Evolutionary conservation across 2,113 vertebrate genomes (phyloP).

Genomic region (Engystomops pustulosus): DNA sequence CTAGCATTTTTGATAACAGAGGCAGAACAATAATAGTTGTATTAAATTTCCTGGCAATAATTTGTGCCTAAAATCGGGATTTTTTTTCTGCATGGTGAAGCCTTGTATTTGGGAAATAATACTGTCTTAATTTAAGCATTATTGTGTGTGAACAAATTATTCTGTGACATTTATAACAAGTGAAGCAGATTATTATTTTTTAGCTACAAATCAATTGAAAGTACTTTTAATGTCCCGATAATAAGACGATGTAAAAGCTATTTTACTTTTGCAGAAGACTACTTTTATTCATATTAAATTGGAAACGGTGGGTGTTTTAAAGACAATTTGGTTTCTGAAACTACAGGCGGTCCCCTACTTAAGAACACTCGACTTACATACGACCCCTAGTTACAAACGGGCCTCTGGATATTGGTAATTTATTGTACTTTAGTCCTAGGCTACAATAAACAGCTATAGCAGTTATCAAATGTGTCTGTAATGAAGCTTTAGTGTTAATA

Average conservation of each 20-base stretch:
- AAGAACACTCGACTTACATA: too few relatives aligned
- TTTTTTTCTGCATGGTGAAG: conserved; percentile 28
- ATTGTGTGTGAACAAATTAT: conserved; percentile 1
- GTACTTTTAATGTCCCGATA: not conserved
- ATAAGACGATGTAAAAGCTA: not conserved
- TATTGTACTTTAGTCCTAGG: too few relatives aligned
- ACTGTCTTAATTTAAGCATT: conserved; percentile 2
- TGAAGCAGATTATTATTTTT: conserved; percentile 10
- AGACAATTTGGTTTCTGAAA: not conserved
- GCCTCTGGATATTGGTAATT: too few relatives aligned
- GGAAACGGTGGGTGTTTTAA: not conserved
- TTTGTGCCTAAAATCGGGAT: conserved; percentile 7
- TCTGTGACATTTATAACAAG: conserved; percentile 7
- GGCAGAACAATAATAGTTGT: conserved; percentile 26
- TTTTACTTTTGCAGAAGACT: conserved; percentile 6
- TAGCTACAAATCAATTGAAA: not conserved
- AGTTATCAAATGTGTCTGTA: too few relatives aligned
- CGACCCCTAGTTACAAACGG: too few relatives aligned
- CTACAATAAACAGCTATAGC: too few relatives aligned
- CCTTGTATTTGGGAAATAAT: conserved; percentile 9
- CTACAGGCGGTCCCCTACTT: too few relatives aligned
- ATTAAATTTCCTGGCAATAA: conserved; percentile 29
- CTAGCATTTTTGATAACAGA: conserved; percentile 10
- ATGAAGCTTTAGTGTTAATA: too few relatives aligned
- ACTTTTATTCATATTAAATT: conserved; percentile 7